Conservation (phyloP, 2,888 invertebrate genomes). For the Gymnoscelis rufifasciata region DNA sequence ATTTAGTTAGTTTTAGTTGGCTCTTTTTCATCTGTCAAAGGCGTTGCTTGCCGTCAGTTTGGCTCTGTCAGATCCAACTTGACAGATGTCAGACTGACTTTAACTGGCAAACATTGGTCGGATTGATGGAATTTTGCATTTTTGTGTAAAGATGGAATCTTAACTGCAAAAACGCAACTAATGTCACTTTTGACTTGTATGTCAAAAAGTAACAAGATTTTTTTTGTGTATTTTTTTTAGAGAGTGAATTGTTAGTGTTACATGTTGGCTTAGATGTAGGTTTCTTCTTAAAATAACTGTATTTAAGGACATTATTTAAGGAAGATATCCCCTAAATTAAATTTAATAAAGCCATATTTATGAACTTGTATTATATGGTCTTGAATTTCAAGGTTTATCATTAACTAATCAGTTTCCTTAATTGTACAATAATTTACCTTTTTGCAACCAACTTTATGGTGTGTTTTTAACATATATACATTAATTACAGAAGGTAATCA, state of each 20-base stretch:
- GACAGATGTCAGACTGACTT: background rate
- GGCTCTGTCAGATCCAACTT: background rate
- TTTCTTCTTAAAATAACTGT: conserved; percentile 6
- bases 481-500: too few relatives aligned
- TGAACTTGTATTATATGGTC: conserved; percentile 4
- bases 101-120: background rate
- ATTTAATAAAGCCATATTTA: conserved; percentile 1
- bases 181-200: background rate
- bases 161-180: conserved; percentile 3
- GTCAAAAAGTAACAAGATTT: background rate
- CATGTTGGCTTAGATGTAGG: conserved; percentile 11
- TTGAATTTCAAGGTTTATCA: background rate
- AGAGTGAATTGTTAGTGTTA: conserved; percentile 2
- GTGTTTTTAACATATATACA: too few relatives aligned
- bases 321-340: background rate
- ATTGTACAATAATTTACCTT: background rate
- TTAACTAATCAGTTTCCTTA: background rate
- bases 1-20: background rate
- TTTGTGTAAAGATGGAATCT: conserved; percentile 11
- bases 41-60: background rate
- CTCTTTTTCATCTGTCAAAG: background rate
- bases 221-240: background rate
- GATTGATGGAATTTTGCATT: background rate
- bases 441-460: background rate
- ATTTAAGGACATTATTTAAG: background rate